These are phyloP conservation scores for Lepisosteus osseus DNA, from an alignment of 2,113 vertebrate genomes.

Conservation along the genomic window DNA sequence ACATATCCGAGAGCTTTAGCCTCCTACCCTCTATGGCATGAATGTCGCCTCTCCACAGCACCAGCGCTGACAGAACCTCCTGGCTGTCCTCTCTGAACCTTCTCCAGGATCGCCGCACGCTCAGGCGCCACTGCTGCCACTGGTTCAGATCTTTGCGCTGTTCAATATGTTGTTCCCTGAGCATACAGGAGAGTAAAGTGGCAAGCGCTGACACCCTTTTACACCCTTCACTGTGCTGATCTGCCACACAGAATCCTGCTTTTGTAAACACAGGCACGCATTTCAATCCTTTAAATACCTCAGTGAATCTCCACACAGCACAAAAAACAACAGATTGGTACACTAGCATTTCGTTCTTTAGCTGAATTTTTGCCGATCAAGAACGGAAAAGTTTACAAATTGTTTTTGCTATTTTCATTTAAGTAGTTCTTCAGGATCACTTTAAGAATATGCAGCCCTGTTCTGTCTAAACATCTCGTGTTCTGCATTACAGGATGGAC, in stretches of 20 bases:
- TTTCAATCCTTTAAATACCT: too few relatives aligned
- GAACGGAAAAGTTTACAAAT: too few relatives aligned
- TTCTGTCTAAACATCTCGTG: too few relatives aligned
- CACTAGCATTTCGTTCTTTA: background rate
- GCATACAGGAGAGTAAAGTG: background rate
- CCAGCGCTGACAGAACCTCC: constrained; percentile 58
- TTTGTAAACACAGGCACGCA: too few relatives aligned
- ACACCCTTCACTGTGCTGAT: background rate
- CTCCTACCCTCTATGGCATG: constrained; percentile 69
- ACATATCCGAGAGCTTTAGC: too few relatives aligned
- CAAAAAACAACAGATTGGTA: background rate
- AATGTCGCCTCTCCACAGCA: constrained; percentile 83
- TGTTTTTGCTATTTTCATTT: too few relatives aligned
- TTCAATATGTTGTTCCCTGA: constrained; percentile 45
- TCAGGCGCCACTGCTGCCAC: constrained; percentile 70
- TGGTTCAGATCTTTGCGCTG: constrained; percentile 43
- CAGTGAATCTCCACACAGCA: background rate
- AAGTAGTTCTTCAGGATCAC: too few relatives aligned
- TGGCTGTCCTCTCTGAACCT: constrained; percentile 57
- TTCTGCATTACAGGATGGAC: too few relatives aligned
- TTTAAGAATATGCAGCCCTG: too few relatives aligned
- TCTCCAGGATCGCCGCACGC: constrained; percentile 60
- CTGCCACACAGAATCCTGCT: background rate
- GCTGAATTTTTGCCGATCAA: too few relatives aligned
- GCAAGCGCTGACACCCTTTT: background rate